Evolutionary conservation across 2,888 invertebrate genomes (phyloP).

Genomic region (Uloborus plumipes): DNA sequence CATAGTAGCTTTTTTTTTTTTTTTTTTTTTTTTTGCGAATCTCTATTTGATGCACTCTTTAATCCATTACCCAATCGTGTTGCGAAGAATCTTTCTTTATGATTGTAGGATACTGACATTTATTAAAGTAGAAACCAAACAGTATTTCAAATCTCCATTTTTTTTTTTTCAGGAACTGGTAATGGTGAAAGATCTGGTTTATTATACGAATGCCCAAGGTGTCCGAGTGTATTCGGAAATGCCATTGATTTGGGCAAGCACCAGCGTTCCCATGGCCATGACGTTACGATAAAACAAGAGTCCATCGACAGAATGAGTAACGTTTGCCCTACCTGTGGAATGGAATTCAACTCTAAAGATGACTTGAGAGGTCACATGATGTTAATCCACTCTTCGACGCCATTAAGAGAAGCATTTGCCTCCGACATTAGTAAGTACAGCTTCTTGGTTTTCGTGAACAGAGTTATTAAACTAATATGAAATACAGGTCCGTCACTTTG

Average conservation of each 20-base stretch:
- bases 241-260: slow-evolving; percentile 85
- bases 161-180: background rate
- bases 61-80: no score
- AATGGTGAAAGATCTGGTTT: slow-evolving; percentile 16
- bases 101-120: no score
- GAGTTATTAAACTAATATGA: no score
- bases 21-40: no score
- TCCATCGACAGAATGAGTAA: slow-evolving; percentile 44
- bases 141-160: background rate
- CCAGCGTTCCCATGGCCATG: slow-evolving; percentile 90
- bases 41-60: no score
- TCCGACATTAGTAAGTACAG: slow-evolving; percentile 26
- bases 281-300: slow-evolving; percentile 73
- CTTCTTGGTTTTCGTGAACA: no score
- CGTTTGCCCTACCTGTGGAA: slow-evolving; percentile 72
- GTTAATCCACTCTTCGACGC: slow-evolving; percentile 66
- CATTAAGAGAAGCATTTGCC: background rate
- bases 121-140: no score
- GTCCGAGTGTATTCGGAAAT: slow-evolving; percentile 90
- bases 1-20: no score
- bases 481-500: no score
- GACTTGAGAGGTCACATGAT: slow-evolving; percentile 72
- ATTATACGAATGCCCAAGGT: slow-evolving; percentile 84
- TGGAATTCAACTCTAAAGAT: slow-evolving; percentile 70
- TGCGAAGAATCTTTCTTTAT: no score